Evolutionary conservation across 2,113 vertebrate genomes (phyloP), one percentile per base, ranked within the genome.

Genomic region (Setophaga coronata): DNA sequence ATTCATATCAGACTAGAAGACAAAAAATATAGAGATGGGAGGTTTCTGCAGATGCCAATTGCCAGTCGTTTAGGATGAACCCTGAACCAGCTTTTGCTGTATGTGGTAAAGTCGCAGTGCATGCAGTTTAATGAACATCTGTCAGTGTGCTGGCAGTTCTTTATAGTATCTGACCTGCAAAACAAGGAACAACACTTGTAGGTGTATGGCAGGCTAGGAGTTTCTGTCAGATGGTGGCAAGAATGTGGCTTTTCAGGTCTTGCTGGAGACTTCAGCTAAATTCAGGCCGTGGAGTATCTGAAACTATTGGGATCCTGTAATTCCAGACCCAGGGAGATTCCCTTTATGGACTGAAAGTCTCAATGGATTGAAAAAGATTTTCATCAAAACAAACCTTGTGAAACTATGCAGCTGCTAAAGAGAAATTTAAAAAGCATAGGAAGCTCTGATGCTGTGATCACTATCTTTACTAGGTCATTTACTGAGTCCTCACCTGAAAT

Each of bases 361-460:
- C 54, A 82, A 7, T 26, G 56, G 95, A 62, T 67, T 94, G 94
- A 94, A 87, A 96, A 95, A 88, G 19, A 82, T 67, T 96, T 95
- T 94, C 89, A 93, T 89, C 5, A 10, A 93, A 72, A 76, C 89
- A 96, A 97, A 78, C 51, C 15, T 93, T 5, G 14, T 87, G 82
- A 94, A 94, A 93, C 80, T 76, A 94, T 93, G 76, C 78, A 91
- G 50, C 80, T 97, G 34, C 86, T 96, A 90, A 96, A 0, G 4
- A 89, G 87, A 95, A 95, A 97, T 97, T 89, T 64, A 76, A 94
- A 97, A 97, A 91, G 65, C 93, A 87, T 34, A 96, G 70, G 87
- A 95, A 81, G 12, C 47, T 53, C 4, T 40, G 92, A 74, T 87
- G 97, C 78, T 62, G 28, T 91, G 42, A 95, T 92, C 18, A 12